phyloP scores from a whole-genome alignment of 2,888 invertebrate species.

The Dasysyrphus tricinctus region DNA sequence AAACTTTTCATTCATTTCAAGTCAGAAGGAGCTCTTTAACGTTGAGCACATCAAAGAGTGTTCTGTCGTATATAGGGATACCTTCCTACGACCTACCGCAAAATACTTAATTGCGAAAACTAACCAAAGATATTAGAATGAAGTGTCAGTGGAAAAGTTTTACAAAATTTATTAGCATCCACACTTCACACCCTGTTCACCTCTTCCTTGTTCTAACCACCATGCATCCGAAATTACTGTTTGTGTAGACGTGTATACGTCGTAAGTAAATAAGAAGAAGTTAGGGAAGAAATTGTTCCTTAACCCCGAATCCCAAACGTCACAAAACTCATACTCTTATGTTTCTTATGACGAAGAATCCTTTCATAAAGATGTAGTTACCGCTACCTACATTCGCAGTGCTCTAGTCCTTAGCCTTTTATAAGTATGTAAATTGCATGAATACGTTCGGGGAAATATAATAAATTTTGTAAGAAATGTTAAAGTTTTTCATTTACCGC shows the following conservation, averaged over 20 bases:
- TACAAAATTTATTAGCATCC: conserved; percentile 63
- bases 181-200: conserved; percentile 14
- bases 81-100: neutral
- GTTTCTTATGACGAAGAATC: conserved; percentile 37
- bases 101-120: neutral
- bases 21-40: neutral
- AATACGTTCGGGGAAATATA: conserved; percentile 48
- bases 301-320: neutral
- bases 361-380: conserved; percentile 4
- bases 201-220: conserved; percentile 20
- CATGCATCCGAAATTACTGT: neutral
- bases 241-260: neutral
- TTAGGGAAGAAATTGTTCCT: conserved; percentile 58
- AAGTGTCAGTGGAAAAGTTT: conserved; percentile 58
- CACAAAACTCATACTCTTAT: conserved; percentile 7
- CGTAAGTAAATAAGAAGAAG: neutral
- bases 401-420: conserved; percentile 34
- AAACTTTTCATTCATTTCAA: neutral
- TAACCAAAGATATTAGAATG: neutral
- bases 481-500: conserved; percentile 59
- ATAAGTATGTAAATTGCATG: conserved; percentile 63
- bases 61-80: too few species aligned
- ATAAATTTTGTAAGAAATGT: conserved; percentile 58
- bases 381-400: neutral
- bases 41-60: neutral